Evolutionary conservation across 2,113 vertebrate species (phyloP).

Genomic region (Lichenostomus cassidix): DNA sequence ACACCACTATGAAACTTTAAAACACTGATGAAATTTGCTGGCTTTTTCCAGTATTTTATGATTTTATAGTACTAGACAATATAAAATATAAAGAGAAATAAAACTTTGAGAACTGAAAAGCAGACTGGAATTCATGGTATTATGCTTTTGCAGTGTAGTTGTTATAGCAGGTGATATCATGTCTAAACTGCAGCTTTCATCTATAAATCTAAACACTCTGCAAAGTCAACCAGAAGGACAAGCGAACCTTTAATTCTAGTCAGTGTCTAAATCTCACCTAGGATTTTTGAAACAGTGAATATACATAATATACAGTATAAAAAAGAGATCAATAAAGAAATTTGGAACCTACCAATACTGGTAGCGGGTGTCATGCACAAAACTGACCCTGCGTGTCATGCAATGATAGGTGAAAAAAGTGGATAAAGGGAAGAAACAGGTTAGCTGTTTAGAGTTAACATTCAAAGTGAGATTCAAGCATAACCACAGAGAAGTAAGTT

Average conservation of each 20-base stretch:
- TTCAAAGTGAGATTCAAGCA: constrained; percentile 83
- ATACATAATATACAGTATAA: constrained; percentile 69
- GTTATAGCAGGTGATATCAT: constrained; percentile 69
- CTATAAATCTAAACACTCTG: constrained; percentile 55
- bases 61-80: constrained; percentile 71
- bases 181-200: constrained; percentile 58
- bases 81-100: constrained; percentile 75
- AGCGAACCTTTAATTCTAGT: constrained; percentile 65
- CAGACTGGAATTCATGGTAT: constrained; percentile 69
- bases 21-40: constrained; percentile 82
- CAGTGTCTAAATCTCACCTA: constrained; percentile 60
- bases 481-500: constrained; percentile 79
- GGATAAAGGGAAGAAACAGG: constrained; percentile 86
- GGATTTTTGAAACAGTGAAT: constrained; percentile 70
- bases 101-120: constrained; percentile 75
- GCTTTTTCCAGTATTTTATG: constrained; percentile 69
- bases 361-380: constrained; percentile 99
- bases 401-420: constrained; percentile 83
- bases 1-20: constrained; percentile 83
- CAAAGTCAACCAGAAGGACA: constrained; percentile 70
- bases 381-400: constrained; percentile 97
- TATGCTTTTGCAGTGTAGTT: constrained; percentile 69
- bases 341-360: constrained; percentile 99
- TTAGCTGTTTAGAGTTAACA: constrained; percentile 88
- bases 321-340: constrained; percentile 83